Percentiles rank a stretch among this genome's conserved stretches.
phyloP scores from a whole-genome alignment of 1,140 invertebrate genomes.

The Littorina saxatilis region DNA sequence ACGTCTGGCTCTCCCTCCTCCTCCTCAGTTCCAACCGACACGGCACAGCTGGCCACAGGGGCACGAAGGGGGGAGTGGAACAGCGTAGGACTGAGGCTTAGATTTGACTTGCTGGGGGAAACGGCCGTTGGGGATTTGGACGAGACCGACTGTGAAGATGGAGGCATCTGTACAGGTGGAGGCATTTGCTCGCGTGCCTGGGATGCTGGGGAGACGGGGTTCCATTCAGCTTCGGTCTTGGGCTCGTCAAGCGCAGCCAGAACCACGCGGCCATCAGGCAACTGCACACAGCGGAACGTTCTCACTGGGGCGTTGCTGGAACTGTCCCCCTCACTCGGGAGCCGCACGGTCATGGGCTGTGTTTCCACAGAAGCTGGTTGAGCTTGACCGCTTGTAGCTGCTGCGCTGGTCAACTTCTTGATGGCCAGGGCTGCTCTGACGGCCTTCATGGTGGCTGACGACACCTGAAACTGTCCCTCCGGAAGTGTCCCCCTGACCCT shows the following conservation, averaged over 20 bases:
- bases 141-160: too few species aligned
- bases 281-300: neutral
- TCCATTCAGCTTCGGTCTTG: neutral
- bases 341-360: neutral
- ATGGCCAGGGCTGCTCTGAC: neutral
- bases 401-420: too few species aligned
- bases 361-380: neutral
- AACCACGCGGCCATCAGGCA: neutral
- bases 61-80: neutral
- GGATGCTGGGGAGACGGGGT: neutral
- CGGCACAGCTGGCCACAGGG: neutral
- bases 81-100: neutral
- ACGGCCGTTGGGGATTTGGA: too few species aligned
- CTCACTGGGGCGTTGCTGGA: neutral
- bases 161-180: too few species aligned
- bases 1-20: too few species aligned
- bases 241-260: neutral
- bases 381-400: neutral
- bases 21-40: slow-evolving; percentile 5
- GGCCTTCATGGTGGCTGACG: neutral
- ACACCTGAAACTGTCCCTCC: neutral
- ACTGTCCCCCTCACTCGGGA: neutral
- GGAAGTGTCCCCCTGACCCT: neutral
- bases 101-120: too few species aligned
- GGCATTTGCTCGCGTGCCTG: neutral